Base-by-base conservation (phyloP, 1,140 invertebrate species). In the Drosophila burlai region DNA sequence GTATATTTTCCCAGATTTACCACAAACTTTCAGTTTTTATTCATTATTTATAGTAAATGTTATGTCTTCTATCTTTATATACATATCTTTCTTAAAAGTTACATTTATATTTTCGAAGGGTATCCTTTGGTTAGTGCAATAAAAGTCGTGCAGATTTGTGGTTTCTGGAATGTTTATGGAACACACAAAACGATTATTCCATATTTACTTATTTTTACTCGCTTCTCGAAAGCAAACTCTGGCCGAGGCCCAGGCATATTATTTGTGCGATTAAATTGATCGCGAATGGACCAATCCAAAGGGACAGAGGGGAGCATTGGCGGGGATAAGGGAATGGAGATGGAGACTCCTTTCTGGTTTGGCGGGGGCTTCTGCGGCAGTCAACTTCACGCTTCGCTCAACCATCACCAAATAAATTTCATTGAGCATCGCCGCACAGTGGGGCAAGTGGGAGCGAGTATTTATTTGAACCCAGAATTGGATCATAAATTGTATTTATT, bases 351-450 rank as follows among this genome's bases (percentile, higher is more conserved):
- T 74, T 82, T 67, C 65, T 43, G 59, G 68, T 55, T 66, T 62
- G 63, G 74, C 76, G 74, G 79, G 55, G 79, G 85, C 85, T 90
- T 91, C 86, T 91, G 87, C 80, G 55, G 87, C 87, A 91, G 86
- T 91, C 87, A 86, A 91, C 86, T 91, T 91, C 89, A 91, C 89
- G 89, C 89, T 87, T 91, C 78, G 89, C 89, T 84, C 89, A 91
- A 91, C 80, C 89, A 91, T 91, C 89, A 91, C 89, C 89, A 91
- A 91, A 91, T 91, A 91, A 91, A 91, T 91, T 91, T 91, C 89
- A 91, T 91, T 91, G 87, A 91, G 78, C 80, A 67, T 84, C 63
- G 46, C 74, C 58, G 76, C 67, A 86, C 81, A 89, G 83, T 86
- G 84, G 80, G 9, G 18, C 7, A 40, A 59, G 2, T 8, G 7